phyloP scores from a whole-genome alignment of 2,113 vertebrate species.

The Noturus placidus region DNA sequence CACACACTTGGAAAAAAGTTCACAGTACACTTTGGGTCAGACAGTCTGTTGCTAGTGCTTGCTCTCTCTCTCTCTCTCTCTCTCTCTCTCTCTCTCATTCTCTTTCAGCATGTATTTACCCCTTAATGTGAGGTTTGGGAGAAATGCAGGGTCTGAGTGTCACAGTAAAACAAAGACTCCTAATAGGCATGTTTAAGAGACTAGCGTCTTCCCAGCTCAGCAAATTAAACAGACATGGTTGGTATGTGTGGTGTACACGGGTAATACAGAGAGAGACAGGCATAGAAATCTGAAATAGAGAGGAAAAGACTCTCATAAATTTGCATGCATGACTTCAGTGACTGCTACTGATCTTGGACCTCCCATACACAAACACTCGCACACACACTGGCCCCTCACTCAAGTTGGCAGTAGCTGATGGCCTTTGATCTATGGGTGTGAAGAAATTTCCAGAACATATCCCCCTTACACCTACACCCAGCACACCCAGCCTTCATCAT shows the following conservation, averaged over 20 bases:
- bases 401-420: constrained; percentile 61
- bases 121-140: constrained; percentile 89
- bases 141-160: constrained; percentile 85
- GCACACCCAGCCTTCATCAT: neutral
- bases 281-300: too few relatives aligned
- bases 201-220: constrained; percentile 5
- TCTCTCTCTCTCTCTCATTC: constrained; percentile 53
- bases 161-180: constrained; percentile 79
- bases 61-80: constrained; percentile 53
- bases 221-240: constrained; percentile 73
- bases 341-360: neutral
- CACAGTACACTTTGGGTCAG: constrained; percentile 68
- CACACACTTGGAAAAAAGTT: constrained; percentile 60
- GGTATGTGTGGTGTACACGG: neutral
- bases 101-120: constrained; percentile 72
- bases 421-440: constrained; percentile 73
- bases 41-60: constrained; percentile 68
- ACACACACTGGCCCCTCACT: constrained; percentile 53
- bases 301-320: neutral
- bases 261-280: neutral
- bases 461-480: neutral
- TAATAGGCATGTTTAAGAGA: constrained; percentile 72
- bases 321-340: neutral
- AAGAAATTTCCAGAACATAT: constrained; percentile 68
- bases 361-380: constrained; percentile 35